Percentiles rank a stretch among this genome's conserved stretches.
Conservation (phyloP, 1,140 invertebrate species). For the Atta colombica region DNA sequence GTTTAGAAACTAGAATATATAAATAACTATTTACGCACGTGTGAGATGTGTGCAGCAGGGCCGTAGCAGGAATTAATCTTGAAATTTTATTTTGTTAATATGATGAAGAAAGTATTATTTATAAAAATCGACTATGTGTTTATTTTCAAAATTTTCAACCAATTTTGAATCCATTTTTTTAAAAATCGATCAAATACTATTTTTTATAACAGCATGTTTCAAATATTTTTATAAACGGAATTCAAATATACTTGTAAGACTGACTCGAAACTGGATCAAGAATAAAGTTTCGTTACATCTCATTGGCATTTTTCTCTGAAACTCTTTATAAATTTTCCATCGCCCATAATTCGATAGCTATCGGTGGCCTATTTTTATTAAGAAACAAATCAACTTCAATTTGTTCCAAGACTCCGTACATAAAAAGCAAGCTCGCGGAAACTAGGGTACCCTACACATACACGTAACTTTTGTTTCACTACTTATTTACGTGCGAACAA, state of each 20-base stretch:
- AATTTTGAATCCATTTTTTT: neutral
- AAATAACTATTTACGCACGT: constrained; percentile 51
- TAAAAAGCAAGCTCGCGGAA: neutral
- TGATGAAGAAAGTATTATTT: too few species aligned
- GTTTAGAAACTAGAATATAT: constrained; percentile 28
- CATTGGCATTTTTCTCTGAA: neutral
- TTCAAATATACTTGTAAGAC: neutral
- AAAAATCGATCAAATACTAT: neutral
- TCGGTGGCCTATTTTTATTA: constrained; percentile 1
- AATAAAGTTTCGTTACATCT: neutral
- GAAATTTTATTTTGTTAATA: neutral
- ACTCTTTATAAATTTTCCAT: constrained; percentile 1
- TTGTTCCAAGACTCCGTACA: neutral
- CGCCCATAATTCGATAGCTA: constrained; percentile 16
- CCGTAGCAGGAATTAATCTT: constrained; percentile 30
- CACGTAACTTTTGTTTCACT: constrained; percentile 40
- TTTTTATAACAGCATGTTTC: neutral
- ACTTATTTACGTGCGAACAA: constrained; percentile 46
- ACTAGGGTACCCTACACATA: constrained; percentile 12
- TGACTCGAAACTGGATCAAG: neutral
- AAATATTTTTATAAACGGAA: neutral
- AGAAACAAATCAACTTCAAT: constrained; percentile 27
- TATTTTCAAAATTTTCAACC: neutral
- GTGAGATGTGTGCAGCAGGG: constrained; percentile 7
- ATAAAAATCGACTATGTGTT: neutral